Percentiles rank a stretch among this genome's conserved stretches.
phyloP scores from a whole-genome alignment of 2,888 invertebrate genomes.

The Gastracanthus pulcherrimus region DNA sequence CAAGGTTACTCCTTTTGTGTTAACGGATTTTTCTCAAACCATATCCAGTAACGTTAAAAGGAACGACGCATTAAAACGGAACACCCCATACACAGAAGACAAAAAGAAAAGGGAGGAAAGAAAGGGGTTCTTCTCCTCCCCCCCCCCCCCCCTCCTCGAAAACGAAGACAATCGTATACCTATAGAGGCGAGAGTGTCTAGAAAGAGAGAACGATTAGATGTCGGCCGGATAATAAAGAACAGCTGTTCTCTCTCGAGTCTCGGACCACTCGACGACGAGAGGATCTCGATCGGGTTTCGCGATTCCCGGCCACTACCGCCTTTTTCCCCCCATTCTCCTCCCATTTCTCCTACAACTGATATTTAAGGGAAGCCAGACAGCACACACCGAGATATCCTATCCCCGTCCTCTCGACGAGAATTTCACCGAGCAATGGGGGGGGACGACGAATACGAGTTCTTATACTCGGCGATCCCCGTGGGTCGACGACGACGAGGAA shows the following conservation, averaged over 20 bases:
- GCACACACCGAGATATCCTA: not conserved
- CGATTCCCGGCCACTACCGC: not conserved
- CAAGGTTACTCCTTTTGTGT: too few species aligned
- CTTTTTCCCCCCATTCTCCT: too few species aligned
- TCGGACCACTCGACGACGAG: not conserved
- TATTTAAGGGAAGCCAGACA: constrained; percentile 27
- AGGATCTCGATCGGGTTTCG: too few species aligned
- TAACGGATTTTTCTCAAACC: too few species aligned
- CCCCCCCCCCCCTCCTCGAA: too few species aligned
- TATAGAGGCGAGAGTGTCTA: not conserved
- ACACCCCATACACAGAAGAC: too few species aligned
- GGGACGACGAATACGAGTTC: not conserved
- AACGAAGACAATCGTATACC: too few species aligned
- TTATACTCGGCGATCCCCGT: constrained; percentile 4
- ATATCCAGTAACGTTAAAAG: too few species aligned
- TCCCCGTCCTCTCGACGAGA: not conserved
- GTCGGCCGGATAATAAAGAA: constrained; percentile 55
- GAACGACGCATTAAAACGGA: too few species aligned
- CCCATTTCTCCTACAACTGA: too few species aligned
- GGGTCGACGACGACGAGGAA: constrained; percentile 26
- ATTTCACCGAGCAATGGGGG: not conserved
- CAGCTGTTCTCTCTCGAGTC: constrained; percentile 54
- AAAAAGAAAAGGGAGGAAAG: too few species aligned
- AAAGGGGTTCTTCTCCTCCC: too few species aligned
- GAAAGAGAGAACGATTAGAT: constrained; percentile 36